Evolutionary conservation across 2,888 invertebrate species (phyloP), one percentile per base, ranked within the genome.

Genomic region (Nemotelus pantherinus): DNA sequence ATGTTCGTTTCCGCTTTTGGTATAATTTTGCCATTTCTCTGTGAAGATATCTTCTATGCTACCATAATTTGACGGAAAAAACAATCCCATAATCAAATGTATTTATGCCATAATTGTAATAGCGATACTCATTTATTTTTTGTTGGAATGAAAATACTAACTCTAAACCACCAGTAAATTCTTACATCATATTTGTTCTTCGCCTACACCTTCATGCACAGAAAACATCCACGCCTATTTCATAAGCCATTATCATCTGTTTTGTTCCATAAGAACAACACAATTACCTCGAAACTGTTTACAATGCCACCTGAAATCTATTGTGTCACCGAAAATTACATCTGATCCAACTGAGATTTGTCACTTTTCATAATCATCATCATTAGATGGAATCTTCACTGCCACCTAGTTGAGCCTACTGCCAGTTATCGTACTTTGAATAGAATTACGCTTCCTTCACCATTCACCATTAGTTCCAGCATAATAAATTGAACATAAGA

Each of bases 391-490:
- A 25, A 57, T 57, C 57, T 57, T 10, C 10, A 25, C 50, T 50
- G 10, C 50, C 25, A 25, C 25, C 25, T 25, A 25, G 25, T 25
- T 25, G 25, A 25, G 25, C 25, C 25, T 25, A 25, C 25, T 1
- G 25, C 1, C 25, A 25, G 25, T 25, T 25, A 25, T 25, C 25
- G 25, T 25, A 25, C 25, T 6, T 10, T 53, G 53, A 53, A 53
- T 7, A 53, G 53, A 53, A 7, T 53, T 53, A 1, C 53, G 53
- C 43, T 41, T 63, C 63, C 25, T 41, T 41, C 63, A 63, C 25
- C 25, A 63, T 63, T 25, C 10, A 7, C 63, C 5, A 63, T 63
- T 63, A 63, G 63, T 63, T 63, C 63, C 63, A 63, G 63, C 63
- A 63, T 41, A 5, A 25, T 7, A 9, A 39, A 43, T 41, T 41